These are phyloP conservation scores for Drosophila punjabiensis DNA, from an alignment of 1,140 invertebrate species.

Conservation along the genomic window DNA sequence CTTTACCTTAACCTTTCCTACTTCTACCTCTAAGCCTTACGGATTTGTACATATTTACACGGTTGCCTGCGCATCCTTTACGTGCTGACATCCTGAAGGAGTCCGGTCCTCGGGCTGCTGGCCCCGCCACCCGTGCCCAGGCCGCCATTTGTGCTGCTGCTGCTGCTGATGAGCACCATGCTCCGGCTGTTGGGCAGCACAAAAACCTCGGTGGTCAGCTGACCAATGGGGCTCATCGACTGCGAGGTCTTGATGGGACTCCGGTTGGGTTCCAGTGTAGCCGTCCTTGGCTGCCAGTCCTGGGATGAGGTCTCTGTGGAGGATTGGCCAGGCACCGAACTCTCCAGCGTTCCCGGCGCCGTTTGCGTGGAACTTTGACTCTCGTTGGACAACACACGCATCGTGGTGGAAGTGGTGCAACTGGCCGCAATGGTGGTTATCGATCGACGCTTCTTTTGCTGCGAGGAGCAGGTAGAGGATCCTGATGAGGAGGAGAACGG, in stretches of 20 bases:
- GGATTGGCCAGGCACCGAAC: constrained; percentile 20
- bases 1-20: constrained; percentile 2
- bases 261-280: constrained; percentile 65
- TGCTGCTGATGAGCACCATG: constrained; percentile 78
- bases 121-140: constrained; percentile 3
- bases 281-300: constrained; percentile 63
- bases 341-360: constrained; percentile 66
- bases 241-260: constrained; percentile 82
- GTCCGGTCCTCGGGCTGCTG: constrained; percentile 49
- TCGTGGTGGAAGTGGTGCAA: constrained; percentile 58
- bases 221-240: constrained; percentile 80
- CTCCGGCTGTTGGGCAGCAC: constrained; percentile 81
- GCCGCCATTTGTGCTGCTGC: constrained; percentile 10
- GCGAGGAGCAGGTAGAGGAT: constrained; percentile 12
- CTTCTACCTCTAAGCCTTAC: constrained; percentile 14
- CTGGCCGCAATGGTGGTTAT: constrained; percentile 40
- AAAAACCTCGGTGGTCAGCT: constrained; percentile 68
- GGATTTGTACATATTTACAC: constrained; percentile 66
- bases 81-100: constrained; percentile 74
- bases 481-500: constrained; percentile 31
- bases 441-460: constrained; percentile 24
- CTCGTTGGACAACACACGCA: constrained; percentile 65
- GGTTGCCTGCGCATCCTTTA: constrained; percentile 29
- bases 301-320: constrained; percentile 34
- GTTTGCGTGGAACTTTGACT: constrained; percentile 71